Evolutionary conservation across 2,113 vertebrate species (phyloP).

Genomic region (Isurus oxyrinchus): DNA sequence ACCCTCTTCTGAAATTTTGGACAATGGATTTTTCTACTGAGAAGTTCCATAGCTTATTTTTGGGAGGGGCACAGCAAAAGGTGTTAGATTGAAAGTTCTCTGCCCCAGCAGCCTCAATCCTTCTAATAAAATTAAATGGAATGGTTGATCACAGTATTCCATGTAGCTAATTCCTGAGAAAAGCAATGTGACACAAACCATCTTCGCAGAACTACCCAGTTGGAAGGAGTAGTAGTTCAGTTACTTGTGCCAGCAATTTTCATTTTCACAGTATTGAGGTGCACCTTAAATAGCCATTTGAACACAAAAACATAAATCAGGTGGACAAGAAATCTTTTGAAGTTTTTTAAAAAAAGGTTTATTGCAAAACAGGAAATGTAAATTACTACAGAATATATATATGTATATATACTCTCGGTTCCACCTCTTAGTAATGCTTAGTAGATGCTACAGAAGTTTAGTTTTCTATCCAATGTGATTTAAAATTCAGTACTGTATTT

Average conservation of each 20-base stretch:
- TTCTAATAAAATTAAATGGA: neutral
- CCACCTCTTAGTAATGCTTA: conserved; percentile 21
- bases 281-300: neutral
- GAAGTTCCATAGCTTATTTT: neutral
- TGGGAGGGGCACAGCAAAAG: neutral
- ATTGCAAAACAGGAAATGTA: conserved; percentile 32
- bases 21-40: neutral
- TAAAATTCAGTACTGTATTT: neutral
- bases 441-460: conserved; percentile 23
- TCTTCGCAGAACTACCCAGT: neutral
- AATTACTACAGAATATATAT: conserved; percentile 19
- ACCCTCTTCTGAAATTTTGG: neutral
- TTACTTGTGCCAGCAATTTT: neutral
- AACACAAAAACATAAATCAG: neutral
- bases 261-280: neutral
- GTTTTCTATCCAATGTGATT: neutral
- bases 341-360: conserved; percentile 19
- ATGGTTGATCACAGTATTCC: neutral
- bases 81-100: neutral
- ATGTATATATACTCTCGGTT: neutral
- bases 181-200: neutral
- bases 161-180: neutral
- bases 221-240: neutral
- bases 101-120: neutral
- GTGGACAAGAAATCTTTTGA: neutral